Base-by-base conservation (phyloP, 2,113 vertebrate genomes). In the Cyanoderma ruficeps region DNA sequence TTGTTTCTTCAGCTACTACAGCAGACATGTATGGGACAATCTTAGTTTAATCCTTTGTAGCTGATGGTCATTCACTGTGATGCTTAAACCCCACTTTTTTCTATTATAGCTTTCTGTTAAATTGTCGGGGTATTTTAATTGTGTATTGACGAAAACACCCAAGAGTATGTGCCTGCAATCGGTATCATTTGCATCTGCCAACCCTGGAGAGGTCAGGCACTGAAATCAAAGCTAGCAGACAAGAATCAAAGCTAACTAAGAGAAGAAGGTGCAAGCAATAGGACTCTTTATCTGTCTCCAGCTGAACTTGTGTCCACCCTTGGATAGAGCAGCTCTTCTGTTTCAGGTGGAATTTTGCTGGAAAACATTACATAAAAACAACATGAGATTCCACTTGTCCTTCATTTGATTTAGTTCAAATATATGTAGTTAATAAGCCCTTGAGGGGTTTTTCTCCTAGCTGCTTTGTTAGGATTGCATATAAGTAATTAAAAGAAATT, bases 261-360 rank as follows among this genome's bases (percentile, higher is more conserved):
- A 46, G 46, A 60, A 87, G 39, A 39, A 74, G 67, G 27, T 56
- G 30, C 35, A 35, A 27, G 28, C n/a, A 53, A 6, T 8, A 61
- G 37, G n/a, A n/a, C 15, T 24, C n/a, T n/a, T 5, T 39, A 8
- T 24, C 42, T 53, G 27, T 72, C 37, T 79, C n/a, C 1, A 0
- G 65, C 50, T 87, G 69, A 87, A 68, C n/a, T 80, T 0, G 0
- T 67, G 30, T 35, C 56, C 14, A 69, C 30, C 35, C 57, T 71
- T 0, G 0, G 39, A 65, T 13, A 75, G 49, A 85, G 59, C 63
- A 74, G 47, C 35, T 74, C 14, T 88, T 57, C 52, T 70, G 12
- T 63, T 83, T 86, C 50, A 70, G 28, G 52, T 86, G 68, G 71
- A 81, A 67, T 90, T 93, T 47, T 92, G 25, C 33, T 55, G 42